phyloP scores from a whole-genome alignment of 2,113 vertebrate species.

The Pangasianodon gigas region DNA sequence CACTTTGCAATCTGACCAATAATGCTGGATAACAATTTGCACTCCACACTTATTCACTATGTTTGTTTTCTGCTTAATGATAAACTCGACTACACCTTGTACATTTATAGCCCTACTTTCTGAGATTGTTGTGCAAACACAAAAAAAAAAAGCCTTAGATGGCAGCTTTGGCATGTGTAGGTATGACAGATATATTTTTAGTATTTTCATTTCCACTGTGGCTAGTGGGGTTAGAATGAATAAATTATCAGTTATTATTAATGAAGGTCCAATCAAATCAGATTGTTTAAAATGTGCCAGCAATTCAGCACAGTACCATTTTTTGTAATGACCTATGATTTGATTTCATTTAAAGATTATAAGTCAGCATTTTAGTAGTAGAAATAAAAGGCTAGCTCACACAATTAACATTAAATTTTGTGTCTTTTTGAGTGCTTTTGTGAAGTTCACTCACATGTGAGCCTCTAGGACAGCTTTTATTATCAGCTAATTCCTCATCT shows the following conservation, averaged over 20 bases:
- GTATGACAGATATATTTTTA: background rate
- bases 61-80: conserved; percentile 19
- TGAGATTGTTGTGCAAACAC: background rate
- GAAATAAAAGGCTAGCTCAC: background rate
- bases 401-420: background rate
- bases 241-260: background rate
- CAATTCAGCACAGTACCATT: background rate
- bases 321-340: background rate
- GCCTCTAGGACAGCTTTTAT: background rate
- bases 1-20: background rate
- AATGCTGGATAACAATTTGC: background rate
- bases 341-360: background rate
- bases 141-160: background rate
- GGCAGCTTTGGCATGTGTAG: background rate
- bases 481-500: background rate
- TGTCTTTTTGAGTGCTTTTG: background rate
- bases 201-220: background rate
- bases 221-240: background rate
- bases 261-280: background rate
- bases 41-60: background rate
- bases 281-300: background rate
- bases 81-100: background rate
- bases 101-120: background rate
- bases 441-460: background rate
- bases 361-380: background rate